Evolutionary conservation across 2,113 vertebrate genomes (phyloP), one percentile per base, ranked within the genome.

Genomic region (Cyprinodon variegatus): DNA sequence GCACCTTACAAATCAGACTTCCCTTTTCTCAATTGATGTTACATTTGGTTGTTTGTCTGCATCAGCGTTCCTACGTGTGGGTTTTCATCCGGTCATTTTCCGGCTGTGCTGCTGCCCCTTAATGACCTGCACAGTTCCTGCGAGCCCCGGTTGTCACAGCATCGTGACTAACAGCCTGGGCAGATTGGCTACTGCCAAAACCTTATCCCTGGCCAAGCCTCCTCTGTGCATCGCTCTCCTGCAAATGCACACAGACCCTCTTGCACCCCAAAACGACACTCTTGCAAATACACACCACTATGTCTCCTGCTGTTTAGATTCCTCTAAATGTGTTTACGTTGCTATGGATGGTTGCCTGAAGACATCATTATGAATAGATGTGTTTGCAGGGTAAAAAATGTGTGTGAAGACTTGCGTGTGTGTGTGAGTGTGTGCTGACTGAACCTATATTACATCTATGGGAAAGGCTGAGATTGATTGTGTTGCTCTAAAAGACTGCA

Each of bases 61-160:
- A 81, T 74, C 41, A 69, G 62, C 65, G 74, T 82, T 76, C 3
- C 14, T 63, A 22, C 73, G 65, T 79, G 65, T 66, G 82, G 75
- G 60, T 57, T 37, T 72, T 60, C 66, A 77, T 79, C 37, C 75
- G 87, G 80, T 81, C 83, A 86, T 91, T 79, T 59, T 66, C 62
- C 14, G 68, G 76, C 82, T 82, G 74, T 84, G 84, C 86, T 82
- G 76, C 76, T 84, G 79, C 79, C 87, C 74, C 75, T 89, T 92
- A 93, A 93, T 90, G 89, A 88, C 86, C 91, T 85, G 53, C 89
- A 89, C 82, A 85, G 81, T 63, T 82, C 82, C 84, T 84, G 74
- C 81, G 77, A 83, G 66, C 80, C 20, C 64, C 76, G 87, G 80
- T 81, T 85, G 87, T 87, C 87, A 81, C 79, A 53, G 77, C 80